These are phyloP conservation scores for Drosophila lini DNA, from an alignment of 1,140 invertebrate species.

Conservation along the genomic window DNA sequence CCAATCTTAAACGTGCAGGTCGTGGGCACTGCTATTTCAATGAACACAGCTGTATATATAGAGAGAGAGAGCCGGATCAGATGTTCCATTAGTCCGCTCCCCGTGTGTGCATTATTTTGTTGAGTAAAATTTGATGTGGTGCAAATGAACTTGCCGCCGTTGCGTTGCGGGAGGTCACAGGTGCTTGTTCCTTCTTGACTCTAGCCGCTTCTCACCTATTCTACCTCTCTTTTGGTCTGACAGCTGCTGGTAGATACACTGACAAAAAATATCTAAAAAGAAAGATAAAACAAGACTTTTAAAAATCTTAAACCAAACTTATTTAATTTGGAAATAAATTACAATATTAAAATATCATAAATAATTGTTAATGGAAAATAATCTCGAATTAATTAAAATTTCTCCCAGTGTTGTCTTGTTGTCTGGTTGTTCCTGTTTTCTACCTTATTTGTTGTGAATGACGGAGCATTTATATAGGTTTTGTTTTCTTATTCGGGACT, in stretches of 20 bases:
- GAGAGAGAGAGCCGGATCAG: conserved; percentile 21
- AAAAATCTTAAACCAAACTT: not conserved
- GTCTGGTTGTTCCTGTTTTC: conserved; percentile 39
- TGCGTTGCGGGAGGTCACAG: conserved; percentile 75
- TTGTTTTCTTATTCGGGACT: conserved; percentile 52
- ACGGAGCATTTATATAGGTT: conserved; percentile 55
- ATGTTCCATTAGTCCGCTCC: conserved; percentile 35
- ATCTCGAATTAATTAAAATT: not conserved
- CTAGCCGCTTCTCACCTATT: conserved; percentile 25
- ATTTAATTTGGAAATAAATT: not conserved
- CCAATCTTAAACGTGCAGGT: too few species aligned
- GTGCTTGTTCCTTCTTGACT: conserved; percentile 50
- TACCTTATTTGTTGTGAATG: conserved; percentile 66
- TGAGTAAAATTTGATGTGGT: conserved; percentile 44
- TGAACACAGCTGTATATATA: too few species aligned
- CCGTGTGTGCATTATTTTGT: conserved; percentile 21
- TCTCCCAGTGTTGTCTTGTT: conserved; percentile 8
- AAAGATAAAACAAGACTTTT: not conserved
- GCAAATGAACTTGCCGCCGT: conserved; percentile 62
- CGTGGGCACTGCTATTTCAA: too few species aligned
- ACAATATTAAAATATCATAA: too few species aligned
- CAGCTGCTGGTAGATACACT: conserved; percentile 54
- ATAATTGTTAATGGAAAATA: not conserved
- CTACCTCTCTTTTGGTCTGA: conserved; percentile 21
- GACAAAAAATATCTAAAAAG: not conserved